Evolutionary conservation across 2,113 vertebrate species (phyloP), one percentile per base, ranked within the genome.

Genomic region (Anolis carolinensis): DNA sequence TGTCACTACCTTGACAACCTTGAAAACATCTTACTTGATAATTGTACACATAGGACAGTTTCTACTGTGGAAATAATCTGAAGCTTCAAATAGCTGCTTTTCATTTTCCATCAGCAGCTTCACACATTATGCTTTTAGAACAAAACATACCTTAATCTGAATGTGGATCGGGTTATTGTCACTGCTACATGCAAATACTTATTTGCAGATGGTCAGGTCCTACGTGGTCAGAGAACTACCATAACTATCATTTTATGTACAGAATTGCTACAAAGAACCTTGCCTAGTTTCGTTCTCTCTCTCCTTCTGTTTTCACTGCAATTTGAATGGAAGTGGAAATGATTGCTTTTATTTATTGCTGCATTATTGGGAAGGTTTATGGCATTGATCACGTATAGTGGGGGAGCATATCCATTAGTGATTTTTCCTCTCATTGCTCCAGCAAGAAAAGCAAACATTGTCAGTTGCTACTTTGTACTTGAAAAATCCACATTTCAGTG

Each of bases 391-490:
- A 80, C 32, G n/a, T 70, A 79, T 71, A 79, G 6, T 25, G 59
- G 18, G 48, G 8, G 39, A 85, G 50, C 32, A 25, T 70, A 77
- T 44, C 20, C 25, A 34, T 70, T 79, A 72, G 62, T 80, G 67
- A 73, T 72, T 79, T 73, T 86, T 48, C 77, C 77, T 80, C 23
- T 25, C 36, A 32, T 32, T 20, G 14, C 67, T 25, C 0, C 30
- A 73, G 34, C 20, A 10, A 79, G 39, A 79, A 62, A 86, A 73
- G 30, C 68, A 80, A 80, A 73, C 39, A 62, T 36, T 78, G 63
- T 63, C 72, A 80, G 52, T 62, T 79, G 79, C 77, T 39, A 80
- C 76, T 86, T 63, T 79, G 70, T 48, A 62, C 3, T 3, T 48
- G 27, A 63, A 72, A 74, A 80, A 72, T 20, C 32, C 27, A 73